phyloP scores from a whole-genome alignment of 92 coral and sea anemone species.

The Epizoanthus fatuus region DNA sequence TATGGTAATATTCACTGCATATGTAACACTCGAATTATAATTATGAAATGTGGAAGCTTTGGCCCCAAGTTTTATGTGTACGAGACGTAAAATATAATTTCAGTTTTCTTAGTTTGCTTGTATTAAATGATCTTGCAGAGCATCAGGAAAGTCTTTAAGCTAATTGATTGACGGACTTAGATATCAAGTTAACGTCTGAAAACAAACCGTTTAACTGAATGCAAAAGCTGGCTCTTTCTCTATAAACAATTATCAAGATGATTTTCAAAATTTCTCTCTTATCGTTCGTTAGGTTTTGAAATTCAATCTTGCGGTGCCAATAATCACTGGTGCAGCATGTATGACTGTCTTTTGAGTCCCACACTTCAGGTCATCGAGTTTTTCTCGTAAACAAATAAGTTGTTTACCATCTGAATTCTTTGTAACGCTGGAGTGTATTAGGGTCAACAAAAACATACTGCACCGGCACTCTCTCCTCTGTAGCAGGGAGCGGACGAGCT shows the following conservation, averaged over 20 bases:
- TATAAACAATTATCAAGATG: neutral
- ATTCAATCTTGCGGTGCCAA: neutral
- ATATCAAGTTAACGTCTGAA: no score
- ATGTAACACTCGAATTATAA: no score
- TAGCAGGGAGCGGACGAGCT: conserved; percentile 7
- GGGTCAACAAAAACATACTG: conserved; percentile 47
- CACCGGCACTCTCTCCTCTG: conserved; percentile 1
- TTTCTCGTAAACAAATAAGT: neutral
- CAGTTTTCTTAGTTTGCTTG: no score
- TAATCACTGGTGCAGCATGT: neutral
- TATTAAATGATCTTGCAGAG: no score
- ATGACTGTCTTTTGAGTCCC: neutral
- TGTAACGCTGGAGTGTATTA: conserved; percentile 21
- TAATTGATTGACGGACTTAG: no score
- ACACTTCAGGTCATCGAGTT: neutral
- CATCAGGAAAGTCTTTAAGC: no score
- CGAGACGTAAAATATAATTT: no score
- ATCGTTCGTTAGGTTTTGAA: neutral
- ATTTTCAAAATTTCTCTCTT: neutral
- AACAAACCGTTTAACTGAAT: no score
- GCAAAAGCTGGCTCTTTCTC: no score
- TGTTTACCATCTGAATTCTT: conserved; percentile 60
- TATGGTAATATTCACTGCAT: no score
- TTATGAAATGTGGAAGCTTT: no score
- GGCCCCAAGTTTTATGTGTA: no score